phyloP scores from a whole-genome alignment of 1,140 invertebrate species.

The Limonius californicus region DNA sequence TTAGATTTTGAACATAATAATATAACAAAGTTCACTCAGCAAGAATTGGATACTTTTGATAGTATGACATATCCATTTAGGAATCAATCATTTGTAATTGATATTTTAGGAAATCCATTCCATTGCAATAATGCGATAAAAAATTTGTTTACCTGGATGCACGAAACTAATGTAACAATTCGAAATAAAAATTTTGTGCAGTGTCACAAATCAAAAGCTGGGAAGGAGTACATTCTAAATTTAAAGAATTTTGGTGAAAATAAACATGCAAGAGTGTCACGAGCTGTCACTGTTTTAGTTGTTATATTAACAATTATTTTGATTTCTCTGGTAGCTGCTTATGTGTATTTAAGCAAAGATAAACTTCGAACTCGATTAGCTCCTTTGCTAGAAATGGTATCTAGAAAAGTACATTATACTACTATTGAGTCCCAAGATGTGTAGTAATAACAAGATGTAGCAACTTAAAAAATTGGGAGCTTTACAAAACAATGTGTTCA shows the following conservation, averaged over 20 bases:
- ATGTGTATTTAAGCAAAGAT: slow-evolving; percentile 59
- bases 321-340: slow-evolving; percentile 51
- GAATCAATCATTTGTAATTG: slow-evolving; percentile 58
- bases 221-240: slow-evolving; percentile 44
- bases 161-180: slow-evolving; percentile 58
- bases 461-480: too few species aligned
- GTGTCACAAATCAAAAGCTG: slow-evolving; percentile 47
- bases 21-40: slow-evolving; percentile 56
- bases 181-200: slow-evolving; percentile 54
- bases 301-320: slow-evolving; percentile 56
- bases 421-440: slow-evolving; percentile 56
- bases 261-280: slow-evolving; percentile 42
- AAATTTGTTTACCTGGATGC: slow-evolving; percentile 62
- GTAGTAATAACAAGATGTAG: slow-evolving; percentile 13
- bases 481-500: neutral
- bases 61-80: slow-evolving; percentile 49
- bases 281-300: slow-evolving; percentile 54
- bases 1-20: slow-evolving; percentile 69
- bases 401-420: slow-evolving; percentile 70
- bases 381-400: slow-evolving; percentile 63
- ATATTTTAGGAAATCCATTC: slow-evolving; percentile 67
- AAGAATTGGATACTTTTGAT: slow-evolving; percentile 60
- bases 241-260: slow-evolving; percentile 46
- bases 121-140: slow-evolving; percentile 61
- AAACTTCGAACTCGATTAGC: slow-evolving; percentile 55